phyloP scores from a whole-genome alignment of 2,888 invertebrate species.

The Yponomeuta malinellus region DNA sequence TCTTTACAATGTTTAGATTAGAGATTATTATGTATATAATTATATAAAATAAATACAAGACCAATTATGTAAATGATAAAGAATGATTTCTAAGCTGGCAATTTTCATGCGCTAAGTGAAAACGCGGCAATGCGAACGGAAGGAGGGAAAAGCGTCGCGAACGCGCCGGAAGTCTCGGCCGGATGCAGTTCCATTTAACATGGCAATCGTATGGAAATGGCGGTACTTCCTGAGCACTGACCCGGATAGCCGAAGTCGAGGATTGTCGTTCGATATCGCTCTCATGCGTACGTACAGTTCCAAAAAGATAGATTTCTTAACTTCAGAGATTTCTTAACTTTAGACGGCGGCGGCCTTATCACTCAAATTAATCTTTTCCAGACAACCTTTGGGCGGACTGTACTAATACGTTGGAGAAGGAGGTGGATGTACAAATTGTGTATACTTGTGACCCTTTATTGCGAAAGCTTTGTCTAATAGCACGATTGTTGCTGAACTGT shows the following conservation, averaged over 20 bases:
- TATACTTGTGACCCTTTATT: neutral
- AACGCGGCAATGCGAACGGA: conserved; percentile 18
- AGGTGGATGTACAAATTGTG: neutral
- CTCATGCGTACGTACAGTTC: neutral
- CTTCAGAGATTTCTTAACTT: no score
- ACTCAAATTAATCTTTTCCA: no score
- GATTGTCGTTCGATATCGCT: conserved; percentile 5
- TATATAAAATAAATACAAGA: neutral
- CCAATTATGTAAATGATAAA: neutral
- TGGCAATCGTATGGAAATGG: conserved; percentile 57
- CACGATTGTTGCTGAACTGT: conserved; percentile 25
- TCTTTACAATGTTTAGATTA: no score
- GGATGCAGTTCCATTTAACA: conserved; percentile 52
- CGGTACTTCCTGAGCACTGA: conserved; percentile 46
- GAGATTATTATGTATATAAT: no score
- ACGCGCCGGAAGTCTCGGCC: conserved; percentile 45
- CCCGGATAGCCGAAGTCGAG: conserved; percentile 24
- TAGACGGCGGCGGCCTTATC: no score
- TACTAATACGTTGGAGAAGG: no score
- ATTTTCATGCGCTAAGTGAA: neutral
- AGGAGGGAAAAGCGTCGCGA: conserved; percentile 35
- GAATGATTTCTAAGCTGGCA: no score
- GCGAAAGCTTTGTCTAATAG: neutral
- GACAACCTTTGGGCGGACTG: no score
- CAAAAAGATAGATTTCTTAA: neutral